Evolutionary conservation across 1,140 invertebrate genomes (phyloP).

Genomic region (Anastrepha obliqua): DNA sequence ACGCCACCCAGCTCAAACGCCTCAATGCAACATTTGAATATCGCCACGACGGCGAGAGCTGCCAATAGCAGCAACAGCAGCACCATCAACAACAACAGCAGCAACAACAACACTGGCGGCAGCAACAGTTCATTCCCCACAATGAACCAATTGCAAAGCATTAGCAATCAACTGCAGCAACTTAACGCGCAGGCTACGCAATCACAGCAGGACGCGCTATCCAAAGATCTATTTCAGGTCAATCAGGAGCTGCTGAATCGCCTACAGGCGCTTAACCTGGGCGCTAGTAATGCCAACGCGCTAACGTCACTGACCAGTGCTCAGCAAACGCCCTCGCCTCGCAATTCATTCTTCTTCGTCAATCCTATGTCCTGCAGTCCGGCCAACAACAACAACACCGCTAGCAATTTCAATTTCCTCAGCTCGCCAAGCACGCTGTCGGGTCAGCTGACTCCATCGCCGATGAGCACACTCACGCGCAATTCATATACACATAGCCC

Average conservation of each 20-base stretch:
- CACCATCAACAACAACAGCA: slow-evolving; percentile 35
- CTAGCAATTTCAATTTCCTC: slow-evolving; percentile 67
- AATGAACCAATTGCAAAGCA: slow-evolving; percentile 71
- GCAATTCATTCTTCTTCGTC: slow-evolving; percentile 72
- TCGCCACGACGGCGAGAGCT: slow-evolving; percentile 47
- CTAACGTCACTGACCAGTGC: slow-evolving; percentile 51
- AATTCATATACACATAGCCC: slow-evolving; percentile 70
- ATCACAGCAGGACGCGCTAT: slow-evolving; percentile 67
- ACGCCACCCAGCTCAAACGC: slow-evolving; percentile 49
- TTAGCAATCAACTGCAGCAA: slow-evolving; percentile 64
- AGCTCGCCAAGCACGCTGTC: slow-evolving; percentile 62
- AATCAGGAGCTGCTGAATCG: slow-evolving; percentile 78
- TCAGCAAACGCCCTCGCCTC: slow-evolving; percentile 58
- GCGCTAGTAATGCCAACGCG: slow-evolving; percentile 59
- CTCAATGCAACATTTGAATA: slow-evolving; percentile 56
- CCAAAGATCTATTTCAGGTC: slow-evolving; percentile 72
- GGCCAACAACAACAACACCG: slow-evolving; percentile 64
- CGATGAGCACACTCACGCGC: slow-evolving; percentile 68
- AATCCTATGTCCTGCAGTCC: slow-evolving; percentile 71
- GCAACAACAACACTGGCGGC: slow-evolving; percentile 1
- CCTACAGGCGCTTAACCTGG: slow-evolving; percentile 76
- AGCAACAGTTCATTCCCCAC: slow-evolving; percentile 63
- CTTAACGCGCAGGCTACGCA: slow-evolving; percentile 61
- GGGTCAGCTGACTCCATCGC: slow-evolving; percentile 65
- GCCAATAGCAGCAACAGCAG: slow-evolving; percentile 9